Evolutionary conservation across 1,140 invertebrate genomes (phyloP).

Genomic region (Dinothrombium tinctorium): DNA sequence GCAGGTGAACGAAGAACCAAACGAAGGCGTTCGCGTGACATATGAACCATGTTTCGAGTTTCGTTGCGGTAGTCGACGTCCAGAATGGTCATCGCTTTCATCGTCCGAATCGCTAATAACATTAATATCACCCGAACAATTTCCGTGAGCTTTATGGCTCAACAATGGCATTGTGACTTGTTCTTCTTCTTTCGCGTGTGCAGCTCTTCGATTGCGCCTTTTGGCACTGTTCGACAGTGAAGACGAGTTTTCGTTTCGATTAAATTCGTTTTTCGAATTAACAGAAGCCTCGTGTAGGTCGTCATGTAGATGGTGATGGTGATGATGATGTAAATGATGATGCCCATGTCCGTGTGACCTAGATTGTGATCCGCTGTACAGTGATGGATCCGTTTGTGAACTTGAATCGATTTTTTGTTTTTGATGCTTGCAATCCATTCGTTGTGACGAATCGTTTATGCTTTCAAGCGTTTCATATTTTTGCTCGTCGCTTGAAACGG

Average conservation of each 20-base stretch:
- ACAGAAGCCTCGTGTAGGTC: not conserved
- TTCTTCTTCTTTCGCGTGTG: not conserved
- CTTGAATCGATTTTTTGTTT: not conserved
- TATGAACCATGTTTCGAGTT: too few species aligned
- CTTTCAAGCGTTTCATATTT: not conserved
- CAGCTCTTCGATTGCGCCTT: not conserved
- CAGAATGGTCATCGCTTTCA: not conserved
- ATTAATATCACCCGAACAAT: too few species aligned
- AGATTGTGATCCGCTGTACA: not conserved
- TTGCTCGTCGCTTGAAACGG: not conserved
- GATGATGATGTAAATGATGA: conserved; percentile 2
- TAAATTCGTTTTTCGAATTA: too few species aligned
- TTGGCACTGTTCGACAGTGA: not conserved
- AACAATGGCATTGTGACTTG: too few species aligned
- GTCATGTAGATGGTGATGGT: conserved; percentile 3
- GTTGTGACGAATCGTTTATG: not conserved
- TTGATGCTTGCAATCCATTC: not conserved
- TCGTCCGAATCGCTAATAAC: not conserved
- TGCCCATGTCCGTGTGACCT: conserved; percentile 3
- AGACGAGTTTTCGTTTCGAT: not conserved
- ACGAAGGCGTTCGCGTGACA: too few species aligned
- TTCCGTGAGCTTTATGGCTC: too few species aligned
- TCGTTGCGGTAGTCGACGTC: not conserved
- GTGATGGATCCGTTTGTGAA: conserved; percentile 3
- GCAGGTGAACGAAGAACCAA: not conserved